Evolutionary conservation across 2,888 invertebrate species (phyloP), one percentile per base, ranked within the genome.

Genomic region (Chrysopilus asiliformis): DNA sequence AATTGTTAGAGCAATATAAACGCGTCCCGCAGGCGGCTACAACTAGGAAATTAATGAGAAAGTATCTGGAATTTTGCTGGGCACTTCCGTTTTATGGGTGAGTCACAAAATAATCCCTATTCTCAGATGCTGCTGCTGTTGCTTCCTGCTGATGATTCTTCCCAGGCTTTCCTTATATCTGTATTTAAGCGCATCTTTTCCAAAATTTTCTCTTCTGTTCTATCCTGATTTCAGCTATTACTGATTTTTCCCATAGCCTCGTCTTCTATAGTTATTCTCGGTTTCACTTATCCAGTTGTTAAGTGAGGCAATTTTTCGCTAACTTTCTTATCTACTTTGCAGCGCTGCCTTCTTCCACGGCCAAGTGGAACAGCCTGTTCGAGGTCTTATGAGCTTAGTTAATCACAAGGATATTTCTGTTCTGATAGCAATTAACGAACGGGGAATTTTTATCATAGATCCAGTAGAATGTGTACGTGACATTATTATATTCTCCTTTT

Each of bases 271-370:
- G n/a, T n/a, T n/a, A 25, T 9, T 27, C 17, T 34, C n/a, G 36
- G 34, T 36, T 38, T 39, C 19, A 39, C 42, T 40, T 42, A 42
- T 42, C 40, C 42, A 42, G 38, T 40, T 44, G 7, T 22, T 22
- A 10, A 22, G 7, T 22, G 22, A 22, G 22, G 7, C 7, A 7
- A 22, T 8, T 19, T 31, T 4, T 31, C 14, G 15, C 10, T 9
- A 15, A 29, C 27, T 18, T 40, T 25, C n/a, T 32, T 13, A 13
- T 29, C 26, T 30, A 20, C 22, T 31, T 38, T 43, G 32, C 64
- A 89, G 90, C 36, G 82, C 86, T 42, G 91, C 91, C 15, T 93
- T 89, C 67, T 94, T 94, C 64, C 84, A 85, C 67, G 93, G 91
- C 7, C 90, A 91, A 66, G 81, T 94, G 36, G 93, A 94, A 60